Evolutionary conservation across 53 echinoderm and acorn worm species (phyloP), one percentile per base, ranked within the genome.

Genomic region (Crossaster papposus): DNA sequence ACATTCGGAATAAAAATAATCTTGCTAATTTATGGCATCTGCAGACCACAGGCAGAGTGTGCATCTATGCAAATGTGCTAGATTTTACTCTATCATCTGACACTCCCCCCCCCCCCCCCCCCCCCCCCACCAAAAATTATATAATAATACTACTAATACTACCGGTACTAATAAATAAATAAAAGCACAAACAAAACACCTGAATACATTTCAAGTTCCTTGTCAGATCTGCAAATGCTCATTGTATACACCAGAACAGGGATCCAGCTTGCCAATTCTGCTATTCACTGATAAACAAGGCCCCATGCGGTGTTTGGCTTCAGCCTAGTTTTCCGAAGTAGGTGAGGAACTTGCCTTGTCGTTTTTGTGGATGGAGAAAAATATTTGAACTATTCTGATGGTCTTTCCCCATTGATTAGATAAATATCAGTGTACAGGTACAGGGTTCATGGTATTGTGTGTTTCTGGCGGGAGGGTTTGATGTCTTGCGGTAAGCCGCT

Each of bases 321-420:
- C 44, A 24, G 79, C 51, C 51, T n/a, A 51, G 33, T 79, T 74
- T 23, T 50, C 24, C 9, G 26, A 52, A 51, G 51, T 24, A 23
- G 71, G n/a, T 10, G 14, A 58, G 2, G 2, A n/a, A 3, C 58
- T 30, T 11, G 30, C 81, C 81, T 32, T 44, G 44, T 7, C 9
- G 32, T 30, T 62, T 81, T 51, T 51, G 14, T n/a, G 79, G 51
- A 0, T 0, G 79, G 79, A 78, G 44, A 44, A 0, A 44, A 78
- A 51, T 78, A 78, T 50, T 78, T 78, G 50, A 52, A 78, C 51
- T 78, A 78, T 78, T 78, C 32, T 2, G 79, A 18, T n/a, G 79
- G 44, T 44, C 52, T 78, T 24, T 2, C 28, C 65, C 68, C 68
- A 68, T 68, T 68, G 68, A 68, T 68, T 68, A 68, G 68, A 68